phyloP scores from a whole-genome alignment of 2,113 vertebrate genomes.

The Fregetta grallaria region DNA sequence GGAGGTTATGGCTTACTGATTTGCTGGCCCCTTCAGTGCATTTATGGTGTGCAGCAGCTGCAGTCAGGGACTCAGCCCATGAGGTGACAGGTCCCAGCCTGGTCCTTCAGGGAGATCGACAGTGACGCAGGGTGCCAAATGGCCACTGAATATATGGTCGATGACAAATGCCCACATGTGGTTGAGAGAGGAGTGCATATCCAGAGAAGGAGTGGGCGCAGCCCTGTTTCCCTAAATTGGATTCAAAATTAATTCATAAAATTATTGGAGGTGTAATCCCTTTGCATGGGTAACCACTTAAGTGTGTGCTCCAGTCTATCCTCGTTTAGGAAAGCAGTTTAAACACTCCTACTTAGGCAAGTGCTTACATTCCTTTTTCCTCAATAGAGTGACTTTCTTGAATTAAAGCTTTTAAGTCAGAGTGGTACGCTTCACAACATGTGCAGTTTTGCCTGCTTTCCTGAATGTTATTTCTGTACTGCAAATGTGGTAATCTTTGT shows the following conservation, averaged over 20 bases:
- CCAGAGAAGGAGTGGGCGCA: not conserved
- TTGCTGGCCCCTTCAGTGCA: not conserved
- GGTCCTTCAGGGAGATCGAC: not conserved
- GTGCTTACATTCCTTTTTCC: not conserved
- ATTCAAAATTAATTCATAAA: not conserved
- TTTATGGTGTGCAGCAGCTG: not conserved
- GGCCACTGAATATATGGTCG: not conserved
- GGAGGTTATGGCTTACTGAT: not conserved
- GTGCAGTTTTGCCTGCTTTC: not conserved
- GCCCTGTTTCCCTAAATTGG: not conserved
- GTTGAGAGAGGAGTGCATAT: not conserved
- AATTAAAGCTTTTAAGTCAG: not conserved
- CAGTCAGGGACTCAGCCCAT: not conserved
- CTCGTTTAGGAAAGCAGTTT: slow-evolving; percentile 4
- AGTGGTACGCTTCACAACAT: not conserved
- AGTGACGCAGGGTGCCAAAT: fast-evolving
- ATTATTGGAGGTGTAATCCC: not conserved
- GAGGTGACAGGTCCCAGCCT: not conserved
- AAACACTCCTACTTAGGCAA: not conserved
- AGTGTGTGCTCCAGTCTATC: not conserved
- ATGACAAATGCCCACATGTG: not conserved
- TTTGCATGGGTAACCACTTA: not conserved
- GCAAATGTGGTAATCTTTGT: not conserved
- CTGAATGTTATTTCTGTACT: slow-evolving; percentile 1
- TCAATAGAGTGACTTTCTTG: not conserved